These are phyloP conservation scores for Eriosoma lanigerum DNA, from an alignment of 1,140 invertebrate species.

Conservation along the genomic window DNA sequence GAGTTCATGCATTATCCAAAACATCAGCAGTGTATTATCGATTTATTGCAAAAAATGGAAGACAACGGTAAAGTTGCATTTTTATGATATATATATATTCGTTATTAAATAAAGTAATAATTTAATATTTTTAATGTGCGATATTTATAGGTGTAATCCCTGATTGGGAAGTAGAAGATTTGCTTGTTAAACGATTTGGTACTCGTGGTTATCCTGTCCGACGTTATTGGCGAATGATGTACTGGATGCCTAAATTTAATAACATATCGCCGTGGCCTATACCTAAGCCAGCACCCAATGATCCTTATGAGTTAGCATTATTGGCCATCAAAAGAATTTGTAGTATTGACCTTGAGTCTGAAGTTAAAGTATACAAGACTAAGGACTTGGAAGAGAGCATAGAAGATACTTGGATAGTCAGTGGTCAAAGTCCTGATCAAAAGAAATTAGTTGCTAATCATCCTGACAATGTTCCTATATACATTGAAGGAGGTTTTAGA, in stretches of 20 bases:
- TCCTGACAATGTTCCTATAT: conserved; percentile 69
- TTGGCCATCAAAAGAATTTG: conserved; percentile 84
- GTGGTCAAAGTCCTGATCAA: conserved; percentile 81
- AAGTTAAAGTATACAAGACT: conserved; percentile 71
- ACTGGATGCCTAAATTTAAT: conserved; percentile 98
- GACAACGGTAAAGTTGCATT: conserved; percentile 66
- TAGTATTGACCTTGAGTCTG: conserved; percentile 77
- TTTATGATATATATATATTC: neutral
- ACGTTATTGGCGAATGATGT: conserved; percentile 90
- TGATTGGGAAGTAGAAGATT: conserved; percentile 81
- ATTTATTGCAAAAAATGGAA: conserved; percentile 89
- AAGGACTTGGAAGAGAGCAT: conserved; percentile 72
- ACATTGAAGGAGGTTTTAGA: conserved; percentile 84
- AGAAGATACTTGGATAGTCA: conserved; percentile 93
- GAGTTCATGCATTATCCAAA: conserved; percentile 91
- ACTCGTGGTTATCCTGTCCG: conserved; percentile 72
- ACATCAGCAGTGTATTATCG: conserved; percentile 89
- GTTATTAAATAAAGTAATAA: neutral
- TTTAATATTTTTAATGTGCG: conserved; percentile 27
- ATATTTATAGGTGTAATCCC: conserved; percentile 79
- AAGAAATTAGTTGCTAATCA: conserved; percentile 72
- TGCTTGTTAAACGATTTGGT: conserved; percentile 84
- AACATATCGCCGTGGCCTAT: conserved; percentile 87
- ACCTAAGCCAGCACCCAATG: conserved; percentile 72
- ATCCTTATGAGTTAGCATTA: conserved; percentile 78